phyloP scores from a whole-genome alignment of 2,888 invertebrate genomes.

The Aphidius colemani region DNA sequence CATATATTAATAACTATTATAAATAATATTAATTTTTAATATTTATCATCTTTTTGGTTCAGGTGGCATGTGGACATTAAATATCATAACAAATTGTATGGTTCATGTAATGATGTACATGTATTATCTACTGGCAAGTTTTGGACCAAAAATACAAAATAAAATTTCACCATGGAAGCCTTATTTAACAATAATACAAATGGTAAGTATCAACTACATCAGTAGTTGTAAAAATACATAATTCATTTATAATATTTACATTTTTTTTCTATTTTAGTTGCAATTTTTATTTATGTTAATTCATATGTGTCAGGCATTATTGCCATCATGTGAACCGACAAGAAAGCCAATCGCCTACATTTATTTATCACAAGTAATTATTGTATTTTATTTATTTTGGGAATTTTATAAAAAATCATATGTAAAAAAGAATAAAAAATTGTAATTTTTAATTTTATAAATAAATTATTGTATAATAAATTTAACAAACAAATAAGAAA shows the following conservation, averaged over 20 bases:
- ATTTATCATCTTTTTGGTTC: constrained; percentile 36
- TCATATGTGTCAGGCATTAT: constrained; percentile 64
- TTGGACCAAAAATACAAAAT: constrained; percentile 65
- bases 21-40: neutral
- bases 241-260: neutral
- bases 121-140: constrained; percentile 72
- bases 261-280: constrained; percentile 62
- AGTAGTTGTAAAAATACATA: neutral
- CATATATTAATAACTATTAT: too few species aligned
- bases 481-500: neutral
- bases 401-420: constrained; percentile 71
- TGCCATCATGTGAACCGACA: constrained; percentile 65
- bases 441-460: constrained; percentile 30
- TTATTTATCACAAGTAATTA: constrained; percentile 67
- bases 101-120: constrained; percentile 80
- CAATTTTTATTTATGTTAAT: constrained; percentile 71
- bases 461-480: neutral
- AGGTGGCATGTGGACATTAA: constrained; percentile 72
- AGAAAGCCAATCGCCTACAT: constrained; percentile 62
- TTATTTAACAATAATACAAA: constrained; percentile 66
- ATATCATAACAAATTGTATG: constrained; percentile 69
- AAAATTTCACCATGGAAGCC: constrained; percentile 67
- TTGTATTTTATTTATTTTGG: constrained; percentile 75
- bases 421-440: constrained; percentile 47
- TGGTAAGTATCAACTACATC: constrained; percentile 64